Conservation (phyloP, 2,888 invertebrate genomes). For the Parochlus steinenii region DNA sequence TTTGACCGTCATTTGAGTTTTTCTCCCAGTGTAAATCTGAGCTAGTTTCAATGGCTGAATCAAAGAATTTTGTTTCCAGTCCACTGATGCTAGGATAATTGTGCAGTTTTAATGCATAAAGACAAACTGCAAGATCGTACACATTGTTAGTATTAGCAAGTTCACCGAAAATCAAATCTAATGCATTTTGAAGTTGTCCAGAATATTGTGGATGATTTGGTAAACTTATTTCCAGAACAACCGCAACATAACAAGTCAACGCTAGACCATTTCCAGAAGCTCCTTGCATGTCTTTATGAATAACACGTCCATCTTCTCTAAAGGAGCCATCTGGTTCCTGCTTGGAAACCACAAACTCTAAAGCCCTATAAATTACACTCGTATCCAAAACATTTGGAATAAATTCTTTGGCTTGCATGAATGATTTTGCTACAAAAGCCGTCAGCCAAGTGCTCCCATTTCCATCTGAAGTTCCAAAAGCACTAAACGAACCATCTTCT, state of each 20-base stretch:
- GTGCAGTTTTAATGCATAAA: conserved; percentile 1
- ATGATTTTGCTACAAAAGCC: conserved; percentile 56
- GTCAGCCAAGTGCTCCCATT: conserved; percentile 55
- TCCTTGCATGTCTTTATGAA: conserved; percentile 20
- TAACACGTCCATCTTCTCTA: conserved; percentile 4
- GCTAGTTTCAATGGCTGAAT: background rate
- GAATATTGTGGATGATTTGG: conserved; percentile 1
- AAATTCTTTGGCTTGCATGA: conserved; percentile 39
- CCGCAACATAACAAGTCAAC: background rate
- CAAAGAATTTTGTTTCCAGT: background rate
- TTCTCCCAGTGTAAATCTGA: background rate
- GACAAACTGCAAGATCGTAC: conserved; percentile 5
- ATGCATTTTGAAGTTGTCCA: background rate
- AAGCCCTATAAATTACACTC: conserved; percentile 27
- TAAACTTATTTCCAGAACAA: background rate
- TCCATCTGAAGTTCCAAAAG: conserved; percentile 44
- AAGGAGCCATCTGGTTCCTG: conserved; percentile 1
- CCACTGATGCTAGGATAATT: background rate
- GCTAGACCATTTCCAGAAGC: background rate
- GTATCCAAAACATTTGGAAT: conserved; percentile 33
- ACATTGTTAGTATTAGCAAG: background rate
- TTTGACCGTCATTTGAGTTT: background rate
- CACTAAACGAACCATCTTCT: conserved; percentile 52
- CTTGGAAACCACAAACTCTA: background rate
- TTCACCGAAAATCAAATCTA: conserved; percentile 1